Evolutionary conservation across 2,113 vertebrate genomes (phyloP), one percentile per base, ranked within the genome.

Genomic region (Mirza zaza): DNA sequence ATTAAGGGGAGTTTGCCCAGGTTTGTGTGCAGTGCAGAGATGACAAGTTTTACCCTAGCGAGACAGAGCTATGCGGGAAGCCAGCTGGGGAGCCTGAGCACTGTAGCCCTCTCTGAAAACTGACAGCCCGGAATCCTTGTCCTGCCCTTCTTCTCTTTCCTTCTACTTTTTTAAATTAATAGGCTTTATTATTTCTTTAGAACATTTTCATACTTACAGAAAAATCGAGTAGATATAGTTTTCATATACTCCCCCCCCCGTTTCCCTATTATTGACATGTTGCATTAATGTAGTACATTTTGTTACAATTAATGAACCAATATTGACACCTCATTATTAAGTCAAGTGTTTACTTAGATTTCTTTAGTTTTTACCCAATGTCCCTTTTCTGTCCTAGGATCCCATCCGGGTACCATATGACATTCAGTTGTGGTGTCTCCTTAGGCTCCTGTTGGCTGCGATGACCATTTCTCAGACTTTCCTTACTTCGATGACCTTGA

Each of bases 201-300:
- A 67, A 52, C 20, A 81, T 2, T 94, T 85, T 90, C n/a, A 39
- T 39, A 80, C 77, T 81, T 81, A 79, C 23, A 59, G 80, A 82
- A 96, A 27, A 59, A 57, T 45, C 10, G 39, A 84, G 36, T 27
- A 29, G 50, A 11, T 25, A 59, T 61, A 50, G 68, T 75, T 80
- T 59, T n/a, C 36, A 5, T 13, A 29, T 15, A 29, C 5, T 18
- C 42, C 7, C 18, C 29, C 11, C 27, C 6, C 12, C 11, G 0
- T 20, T 27, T 73, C 23, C 39, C 20, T 73, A 0, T 95, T 68
- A 80, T 73, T 77, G 88, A 77, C 32, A 5, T 87, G 32, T 85
- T 75, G 32, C 25, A 15, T 95, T 48, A 73, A n/a, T 83, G 9
- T 75, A 82, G n/a, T 50, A 21, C 52, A 13, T 67, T 55, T 61